These are phyloP conservation scores for Pterocles orientalis DNA, from an alignment of 2,113 vertebrate genomes.

Conservation along the genomic window DNA sequence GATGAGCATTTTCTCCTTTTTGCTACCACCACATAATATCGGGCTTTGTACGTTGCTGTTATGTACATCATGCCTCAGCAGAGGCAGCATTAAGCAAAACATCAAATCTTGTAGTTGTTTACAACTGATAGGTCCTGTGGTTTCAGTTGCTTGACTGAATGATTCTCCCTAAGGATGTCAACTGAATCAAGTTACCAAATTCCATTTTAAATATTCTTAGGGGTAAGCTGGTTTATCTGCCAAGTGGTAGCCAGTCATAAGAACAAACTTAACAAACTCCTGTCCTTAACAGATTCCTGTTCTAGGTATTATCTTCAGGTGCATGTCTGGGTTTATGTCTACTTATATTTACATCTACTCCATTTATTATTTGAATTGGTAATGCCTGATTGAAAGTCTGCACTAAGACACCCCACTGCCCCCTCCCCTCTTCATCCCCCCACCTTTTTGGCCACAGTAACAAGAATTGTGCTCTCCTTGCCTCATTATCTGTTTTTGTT, in stretches of 20 bases:
- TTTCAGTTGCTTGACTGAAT: not conserved
- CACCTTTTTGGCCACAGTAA: not conserved
- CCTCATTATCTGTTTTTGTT: not conserved
- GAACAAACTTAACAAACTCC: not conserved
- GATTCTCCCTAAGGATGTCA: not conserved
- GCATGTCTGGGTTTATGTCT: not conserved
- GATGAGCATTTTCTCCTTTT: not conserved
- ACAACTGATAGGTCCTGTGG: not conserved
- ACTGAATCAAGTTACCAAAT: constrained; percentile 5
- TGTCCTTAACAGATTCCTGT: not conserved
- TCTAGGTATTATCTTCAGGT: not conserved
- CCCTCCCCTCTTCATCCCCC: fast-evolving
- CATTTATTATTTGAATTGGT: not conserved
- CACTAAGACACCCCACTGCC: not conserved
- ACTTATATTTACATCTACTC: not conserved
- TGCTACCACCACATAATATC: not conserved
- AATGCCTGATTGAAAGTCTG: not conserved
- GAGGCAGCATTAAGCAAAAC: not conserved
- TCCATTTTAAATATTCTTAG: not conserved
- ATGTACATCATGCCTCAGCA: not conserved
- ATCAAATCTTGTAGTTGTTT: not conserved
- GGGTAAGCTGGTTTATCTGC: not conserved
- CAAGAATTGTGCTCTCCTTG: not conserved
- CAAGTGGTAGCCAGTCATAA: not conserved
- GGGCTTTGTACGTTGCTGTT: not conserved